A percentile compares a stretch with the other conserved stretches of the same genome.
Evolutionary conservation across 1,140 invertebrate species (phyloP).

Genomic region (Latrodectus geometricus): DNA sequence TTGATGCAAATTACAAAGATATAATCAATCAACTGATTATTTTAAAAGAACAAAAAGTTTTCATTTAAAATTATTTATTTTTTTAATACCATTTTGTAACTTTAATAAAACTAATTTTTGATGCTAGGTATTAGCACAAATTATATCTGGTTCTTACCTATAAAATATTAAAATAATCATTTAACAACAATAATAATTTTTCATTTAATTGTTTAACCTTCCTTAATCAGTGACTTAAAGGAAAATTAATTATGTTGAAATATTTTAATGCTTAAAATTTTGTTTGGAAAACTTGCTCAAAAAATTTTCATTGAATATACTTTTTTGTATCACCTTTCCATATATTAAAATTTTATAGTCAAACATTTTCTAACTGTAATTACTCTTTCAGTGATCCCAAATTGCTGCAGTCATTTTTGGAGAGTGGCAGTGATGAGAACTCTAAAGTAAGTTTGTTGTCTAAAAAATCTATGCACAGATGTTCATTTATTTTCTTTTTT

Average conservation of each 20-base stretch:
- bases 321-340: not conserved
- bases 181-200: too few species aligned
- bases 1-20: too few species aligned
- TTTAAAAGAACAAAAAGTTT: too few species aligned
- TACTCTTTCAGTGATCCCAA: constrained; percentile 66
- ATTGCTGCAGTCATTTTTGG: constrained; percentile 68
- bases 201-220: too few species aligned
- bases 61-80: too few species aligned
- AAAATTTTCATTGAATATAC: not conserved
- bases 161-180: too few species aligned
- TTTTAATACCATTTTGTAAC: too few species aligned
- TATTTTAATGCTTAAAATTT: not conserved
- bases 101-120: too few species aligned
- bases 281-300: not conserved
- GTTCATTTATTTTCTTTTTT: not conserved
- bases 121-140: too few species aligned
- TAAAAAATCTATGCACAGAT: not conserved
- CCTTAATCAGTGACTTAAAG: not conserved
- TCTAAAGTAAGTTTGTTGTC: constrained; percentile 42
- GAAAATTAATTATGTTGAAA: not conserved
- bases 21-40: too few species aligned
- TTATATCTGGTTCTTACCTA: too few species aligned
- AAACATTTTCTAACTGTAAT: not conserved
- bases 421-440: constrained; percentile 63
- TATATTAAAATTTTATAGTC: not conserved